Conservation (phyloP, 1,140 invertebrate genomes). For the Listronotus oregonensis region DNA sequence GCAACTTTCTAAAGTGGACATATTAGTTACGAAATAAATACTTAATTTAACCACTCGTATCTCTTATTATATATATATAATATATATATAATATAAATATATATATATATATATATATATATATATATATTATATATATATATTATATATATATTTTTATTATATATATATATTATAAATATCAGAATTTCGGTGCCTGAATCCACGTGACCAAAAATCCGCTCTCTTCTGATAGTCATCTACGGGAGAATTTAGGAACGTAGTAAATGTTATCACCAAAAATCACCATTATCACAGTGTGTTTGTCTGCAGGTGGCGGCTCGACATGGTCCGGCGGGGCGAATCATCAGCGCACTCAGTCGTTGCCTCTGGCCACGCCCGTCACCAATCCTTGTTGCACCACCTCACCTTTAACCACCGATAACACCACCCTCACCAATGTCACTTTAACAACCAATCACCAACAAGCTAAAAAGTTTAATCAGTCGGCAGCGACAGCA, state of each 20-base stretch:
- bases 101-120: no score
- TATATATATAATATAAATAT: no score
- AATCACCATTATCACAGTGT: conserved; percentile 13
- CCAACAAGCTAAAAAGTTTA: conserved; percentile 17
- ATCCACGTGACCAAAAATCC: no score
- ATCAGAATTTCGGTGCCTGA: no score
- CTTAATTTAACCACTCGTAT: no score
- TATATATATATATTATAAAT: no score
- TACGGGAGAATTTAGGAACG: neutral
- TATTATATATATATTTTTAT: no score
- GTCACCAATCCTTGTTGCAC: conserved; percentile 20
- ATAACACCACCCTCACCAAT: conserved; percentile 33
- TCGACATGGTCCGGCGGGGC: conserved; percentile 44
- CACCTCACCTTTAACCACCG: conserved; percentile 36
- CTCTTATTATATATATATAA: no score
- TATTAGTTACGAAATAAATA: no score
- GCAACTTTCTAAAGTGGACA: no score
- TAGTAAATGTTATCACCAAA: conserved; percentile 20
- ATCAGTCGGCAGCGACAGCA: conserved; percentile 1
- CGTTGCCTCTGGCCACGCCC: conserved; percentile 61
- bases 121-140: no score
- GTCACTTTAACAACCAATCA: conserved; percentile 35
- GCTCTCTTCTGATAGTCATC: no score
- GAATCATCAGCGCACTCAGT: conserved; percentile 68
- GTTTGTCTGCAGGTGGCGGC: conserved; percentile 44